Evolutionary conservation across 2,888 invertebrate species (phyloP).

Genomic region (Eremobia ochroleuca): DNA sequence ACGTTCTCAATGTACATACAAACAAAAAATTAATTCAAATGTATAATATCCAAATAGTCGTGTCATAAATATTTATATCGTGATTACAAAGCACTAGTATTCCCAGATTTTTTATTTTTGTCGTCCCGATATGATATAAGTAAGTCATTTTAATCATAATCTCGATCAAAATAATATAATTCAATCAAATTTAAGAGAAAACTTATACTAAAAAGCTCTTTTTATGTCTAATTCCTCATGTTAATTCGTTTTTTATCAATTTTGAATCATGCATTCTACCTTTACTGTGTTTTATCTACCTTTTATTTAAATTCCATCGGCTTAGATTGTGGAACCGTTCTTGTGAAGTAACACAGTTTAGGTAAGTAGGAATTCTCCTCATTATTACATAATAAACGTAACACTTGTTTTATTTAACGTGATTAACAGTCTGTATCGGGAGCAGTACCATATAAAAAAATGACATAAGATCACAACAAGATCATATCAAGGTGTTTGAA

Average conservation of each 20-base stretch:
- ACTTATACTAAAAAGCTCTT: too few species aligned
- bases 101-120: background rate
- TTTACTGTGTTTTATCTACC: background rate
- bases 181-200: background rate
- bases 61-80: background rate
- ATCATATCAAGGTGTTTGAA: slow-evolving; percentile 18
- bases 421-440: slow-evolving; percentile 37
- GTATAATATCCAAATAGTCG: background rate
- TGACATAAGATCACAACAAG: slow-evolving; percentile 35
- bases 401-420: slow-evolving; percentile 8
- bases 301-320: background rate
- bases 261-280: background rate
- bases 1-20: background rate
- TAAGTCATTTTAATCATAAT: background rate
- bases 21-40: background rate
- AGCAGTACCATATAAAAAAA: slow-evolving; percentile 23
- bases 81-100: background rate
- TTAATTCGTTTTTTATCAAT: background rate
- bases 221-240: background rate
- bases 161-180: background rate
- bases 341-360: background rate
- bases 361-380: background rate
- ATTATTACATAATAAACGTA: slow-evolving; percentile 24
- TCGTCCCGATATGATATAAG: background rate
- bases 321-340: background rate